Evolutionary conservation across 2,888 invertebrate genomes (phyloP).

Genomic region (Tetranychus piercei): DNA sequence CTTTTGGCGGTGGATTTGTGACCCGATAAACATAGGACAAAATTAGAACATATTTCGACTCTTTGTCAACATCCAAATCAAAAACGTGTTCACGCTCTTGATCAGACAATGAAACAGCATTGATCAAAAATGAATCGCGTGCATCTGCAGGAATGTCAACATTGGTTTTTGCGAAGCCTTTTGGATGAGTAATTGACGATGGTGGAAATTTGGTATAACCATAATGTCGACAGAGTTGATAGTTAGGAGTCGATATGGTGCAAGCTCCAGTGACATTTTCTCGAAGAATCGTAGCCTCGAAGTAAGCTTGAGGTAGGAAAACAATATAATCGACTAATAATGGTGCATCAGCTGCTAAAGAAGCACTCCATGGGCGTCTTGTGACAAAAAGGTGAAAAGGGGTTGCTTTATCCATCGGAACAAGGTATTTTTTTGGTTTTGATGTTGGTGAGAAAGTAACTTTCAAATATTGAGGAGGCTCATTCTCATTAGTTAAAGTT

Average conservation of each 20-base stretch:
- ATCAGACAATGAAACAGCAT: no score
- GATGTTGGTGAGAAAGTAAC: slow-evolving; percentile 38
- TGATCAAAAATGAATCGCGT: no score
- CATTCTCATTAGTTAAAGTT: slow-evolving; percentile 39
- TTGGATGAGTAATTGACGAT: no score
- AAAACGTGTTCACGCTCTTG: no score
- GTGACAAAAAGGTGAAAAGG: slow-evolving; percentile 75
- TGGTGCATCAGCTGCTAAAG: slow-evolving; percentile 58
- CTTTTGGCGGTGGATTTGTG: not conserved
- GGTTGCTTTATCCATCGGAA: slow-evolving; percentile 56
- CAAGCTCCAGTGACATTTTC: slow-evolving; percentile 67
- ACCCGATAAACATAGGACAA: slow-evolving; percentile 42
- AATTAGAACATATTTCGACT: slow-evolving; percentile 47
- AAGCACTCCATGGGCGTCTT: slow-evolving; percentile 52
- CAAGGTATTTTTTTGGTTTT: slow-evolving; percentile 41
- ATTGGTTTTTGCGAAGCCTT: no score
- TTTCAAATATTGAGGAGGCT: not conserved
- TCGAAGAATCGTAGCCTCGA: slow-evolving; percentile 74
- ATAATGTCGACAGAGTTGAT: slow-evolving; percentile 56
- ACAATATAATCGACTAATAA: slow-evolving; percentile 89
- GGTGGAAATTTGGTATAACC: slow-evolving; percentile 55
- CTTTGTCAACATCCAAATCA: no score
- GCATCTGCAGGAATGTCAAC: no score
- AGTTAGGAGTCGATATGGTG: slow-evolving; percentile 34
- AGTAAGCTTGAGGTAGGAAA: slow-evolving; percentile 80